Conservation (phyloP, 1,140 invertebrate species). For the Probaryconus sp. region DNA sequence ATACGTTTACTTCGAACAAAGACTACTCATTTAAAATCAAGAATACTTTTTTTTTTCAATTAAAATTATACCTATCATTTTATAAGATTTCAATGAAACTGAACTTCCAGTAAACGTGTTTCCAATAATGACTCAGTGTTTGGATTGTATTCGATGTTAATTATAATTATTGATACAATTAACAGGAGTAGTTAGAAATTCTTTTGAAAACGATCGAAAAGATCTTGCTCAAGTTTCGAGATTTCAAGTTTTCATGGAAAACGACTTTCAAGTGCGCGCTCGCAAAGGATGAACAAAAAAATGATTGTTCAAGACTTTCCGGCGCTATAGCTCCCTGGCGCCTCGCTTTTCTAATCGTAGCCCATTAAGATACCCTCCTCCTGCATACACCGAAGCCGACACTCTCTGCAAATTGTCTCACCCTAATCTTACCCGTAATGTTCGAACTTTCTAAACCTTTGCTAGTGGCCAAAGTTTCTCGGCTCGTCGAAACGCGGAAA, state of each 20-base stretch:
- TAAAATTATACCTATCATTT: no score
- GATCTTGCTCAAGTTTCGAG: slow-evolving; percentile 23
- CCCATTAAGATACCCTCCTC: slow-evolving; percentile 74
- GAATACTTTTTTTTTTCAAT: no score
- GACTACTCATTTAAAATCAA: no score
- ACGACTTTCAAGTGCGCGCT: slow-evolving; percentile 45
- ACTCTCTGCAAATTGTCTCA: slow-evolving; percentile 72
- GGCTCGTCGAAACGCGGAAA: slow-evolving; percentile 54
- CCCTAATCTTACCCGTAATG: slow-evolving; percentile 73
- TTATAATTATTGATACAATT: no score
- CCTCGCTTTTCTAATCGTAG: slow-evolving; percentile 76
- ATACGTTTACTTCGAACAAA: no score
- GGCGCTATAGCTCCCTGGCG: slow-evolving; percentile 72
- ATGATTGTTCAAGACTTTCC: slow-evolving; percentile 65
- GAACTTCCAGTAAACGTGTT: no score
- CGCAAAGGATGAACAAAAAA: slow-evolving; percentile 65
- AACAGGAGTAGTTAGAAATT: slow-evolving; percentile 22
- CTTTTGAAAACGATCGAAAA: slow-evolving; percentile 19
- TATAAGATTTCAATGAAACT: no score
- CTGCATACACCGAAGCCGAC: slow-evolving; percentile 48
- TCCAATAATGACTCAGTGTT: no score
- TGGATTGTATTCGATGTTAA: no score
- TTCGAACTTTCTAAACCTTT: slow-evolving; percentile 73
- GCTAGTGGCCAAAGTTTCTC: slow-evolving; percentile 60
- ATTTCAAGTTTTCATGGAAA: slow-evolving; percentile 39